Percentiles rank a stretch among this genome's conserved stretches.
phyloP scores from a whole-genome alignment of 2,888 invertebrate genomes.

The Nezara viridula region DNA sequence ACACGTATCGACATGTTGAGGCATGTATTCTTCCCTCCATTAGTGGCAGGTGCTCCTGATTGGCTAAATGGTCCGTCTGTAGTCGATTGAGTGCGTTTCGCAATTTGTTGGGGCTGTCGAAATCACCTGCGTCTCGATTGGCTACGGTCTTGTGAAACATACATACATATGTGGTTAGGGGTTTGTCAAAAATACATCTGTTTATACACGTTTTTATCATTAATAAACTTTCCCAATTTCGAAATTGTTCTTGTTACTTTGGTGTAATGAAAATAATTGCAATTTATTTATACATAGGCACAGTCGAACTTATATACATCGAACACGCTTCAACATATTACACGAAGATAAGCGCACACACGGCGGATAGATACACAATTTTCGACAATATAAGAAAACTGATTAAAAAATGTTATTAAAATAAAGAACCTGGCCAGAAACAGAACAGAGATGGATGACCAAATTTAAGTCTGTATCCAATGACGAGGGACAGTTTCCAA shows the following conservation, averaged over 20 bases:
- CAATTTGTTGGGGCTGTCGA: background rate
- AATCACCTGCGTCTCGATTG: background rate
- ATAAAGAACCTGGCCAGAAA: too few species aligned
- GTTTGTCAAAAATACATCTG: too few species aligned
- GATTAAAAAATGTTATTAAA: too few species aligned
- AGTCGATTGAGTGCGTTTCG: background rate
- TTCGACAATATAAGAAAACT: too few species aligned
- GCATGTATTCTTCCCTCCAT: background rate
- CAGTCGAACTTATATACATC: too few species aligned
- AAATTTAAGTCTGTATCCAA: too few species aligned
- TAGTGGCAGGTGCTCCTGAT: background rate
- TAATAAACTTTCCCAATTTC: background rate
- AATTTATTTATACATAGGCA: too few species aligned
- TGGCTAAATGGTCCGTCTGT: background rate
- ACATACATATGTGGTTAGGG: background rate
- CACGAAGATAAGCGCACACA: too few species aligned
- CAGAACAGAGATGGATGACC: too few species aligned
- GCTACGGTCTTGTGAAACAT: background rate
- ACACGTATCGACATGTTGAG: conserved; percentile 24
- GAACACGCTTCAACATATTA: too few species aligned
- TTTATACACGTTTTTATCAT: background rate
- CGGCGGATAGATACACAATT: too few species aligned
- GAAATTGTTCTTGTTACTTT: background rate
- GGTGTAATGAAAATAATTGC: background rate
- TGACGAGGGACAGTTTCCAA: too few species aligned